Evolutionary conservation across 2,888 invertebrate genomes (phyloP), one percentile per base, ranked within the genome.

Genomic region (Protonemura montana): DNA sequence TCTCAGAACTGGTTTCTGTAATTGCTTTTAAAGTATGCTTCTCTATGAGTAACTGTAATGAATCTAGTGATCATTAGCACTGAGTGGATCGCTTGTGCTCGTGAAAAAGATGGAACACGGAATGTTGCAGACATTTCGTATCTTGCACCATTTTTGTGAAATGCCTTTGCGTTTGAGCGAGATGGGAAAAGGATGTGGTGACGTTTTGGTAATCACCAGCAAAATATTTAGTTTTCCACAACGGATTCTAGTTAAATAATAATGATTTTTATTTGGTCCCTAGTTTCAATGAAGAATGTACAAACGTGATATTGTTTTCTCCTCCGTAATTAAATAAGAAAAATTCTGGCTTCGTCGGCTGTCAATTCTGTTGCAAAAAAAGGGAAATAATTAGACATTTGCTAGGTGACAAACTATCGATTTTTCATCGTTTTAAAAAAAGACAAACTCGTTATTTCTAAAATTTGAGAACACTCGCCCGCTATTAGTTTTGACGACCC

Each of bases 231-330:
- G 1, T 16, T 59, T 2, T 10, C 59, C 3, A 35, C 3, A 59
- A 59, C 59, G 21, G 35, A 35, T 35, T 35, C 3, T 35, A 35
- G 35, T 59, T 59, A 59, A 59, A 59, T 59, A 21, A 59, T 59
- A 59, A 59, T 59, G 59, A 59, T 59, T 59, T 59, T 59, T 59
- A 59, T 59, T 59, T 59, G 59, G 59, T 59, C 59, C 7, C 59
- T 59, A 59, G 59, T 21, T 59, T 59, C 1, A 59, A 16, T 10
- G 21, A n/a, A n/a, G 59, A 59, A 10, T 59, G 59, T 59, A 59
- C 59, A 59, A 59, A 59, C 2, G 7, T 21, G 21, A 21, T 16
- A n/a, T n/a, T n/a, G 59, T 59, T 2, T 59, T 3, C 10, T 35
- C 5, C 35, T 35, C 10, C 35, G 35, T 35, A 35, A 59, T 59